Conservation (phyloP, 2,113 vertebrate species). For the Clarias batrachus region DNA sequence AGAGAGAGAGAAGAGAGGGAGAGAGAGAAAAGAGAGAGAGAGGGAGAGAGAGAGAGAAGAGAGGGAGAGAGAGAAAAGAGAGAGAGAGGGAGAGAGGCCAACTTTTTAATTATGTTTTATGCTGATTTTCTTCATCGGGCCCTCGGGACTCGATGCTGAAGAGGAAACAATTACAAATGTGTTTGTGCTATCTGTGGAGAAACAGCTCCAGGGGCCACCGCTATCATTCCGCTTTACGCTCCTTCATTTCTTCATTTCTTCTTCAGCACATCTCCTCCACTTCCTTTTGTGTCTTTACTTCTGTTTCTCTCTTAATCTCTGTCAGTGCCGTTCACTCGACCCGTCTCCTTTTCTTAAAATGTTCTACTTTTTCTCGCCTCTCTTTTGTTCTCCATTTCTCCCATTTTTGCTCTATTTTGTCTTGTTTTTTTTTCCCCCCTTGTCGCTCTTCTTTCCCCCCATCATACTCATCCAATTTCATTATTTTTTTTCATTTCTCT, state of each 20-base stretch:
- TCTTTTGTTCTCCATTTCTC: too few species aligned
- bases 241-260: slow-evolving; percentile 15
- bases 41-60: not conserved
- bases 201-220: slow-evolving; percentile 32
- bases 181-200: slow-evolving; percentile 45
- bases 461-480: not conserved
- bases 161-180: slow-evolving; percentile 59
- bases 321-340: not conserved
- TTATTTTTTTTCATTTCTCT: not conserved
- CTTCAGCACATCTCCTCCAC: not conserved
- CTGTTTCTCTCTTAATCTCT: not conserved
- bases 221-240: not conserved
- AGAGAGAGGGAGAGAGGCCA: slow-evolving; percentile 27
- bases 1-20: slow-evolving; percentile 7
- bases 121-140: slow-evolving; percentile 55
- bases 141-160: slow-evolving; percentile 47
- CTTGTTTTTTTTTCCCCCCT: too few species aligned
- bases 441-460: not conserved
- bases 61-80: slow-evolving; percentile 6
- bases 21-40: too few species aligned
- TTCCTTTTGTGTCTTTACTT: not conserved
- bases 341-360: not conserved
- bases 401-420: not conserved
- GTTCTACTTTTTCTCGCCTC: not conserved
- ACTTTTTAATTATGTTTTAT: slow-evolving; percentile 63